Conservation (phyloP, 2,113 vertebrate species). For the Saguinus imperator region DNA sequence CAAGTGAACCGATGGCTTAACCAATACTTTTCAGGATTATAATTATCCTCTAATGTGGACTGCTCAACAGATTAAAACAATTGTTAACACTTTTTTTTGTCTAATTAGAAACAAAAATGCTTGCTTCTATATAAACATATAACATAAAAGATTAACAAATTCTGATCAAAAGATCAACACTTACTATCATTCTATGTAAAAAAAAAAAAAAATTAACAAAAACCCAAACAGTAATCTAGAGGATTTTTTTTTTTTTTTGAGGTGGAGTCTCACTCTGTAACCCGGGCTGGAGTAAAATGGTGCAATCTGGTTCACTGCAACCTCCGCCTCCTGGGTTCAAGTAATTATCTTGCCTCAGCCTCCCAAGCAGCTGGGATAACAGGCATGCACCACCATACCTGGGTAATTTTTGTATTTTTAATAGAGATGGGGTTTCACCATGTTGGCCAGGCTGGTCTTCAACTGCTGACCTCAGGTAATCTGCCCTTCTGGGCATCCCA, state of each 20-base stretch:
- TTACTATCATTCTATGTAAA: neutral
- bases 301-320: too few species aligned
- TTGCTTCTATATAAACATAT: neutral
- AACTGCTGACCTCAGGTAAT: too few species aligned
- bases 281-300: too few species aligned
- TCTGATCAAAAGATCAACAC: conserved; percentile 8
- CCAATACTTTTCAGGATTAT: conserved; percentile 3
- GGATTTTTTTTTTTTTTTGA: neutral
- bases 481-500: too few species aligned
- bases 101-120: conserved; percentile 42
- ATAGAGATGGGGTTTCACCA: too few species aligned
- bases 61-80: neutral
- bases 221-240: neutral
- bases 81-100: neutral
- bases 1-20: conserved; percentile 10
- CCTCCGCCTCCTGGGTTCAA: too few species aligned
- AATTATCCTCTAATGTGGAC: neutral
- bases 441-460: too few species aligned
- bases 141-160: conserved; percentile 19
- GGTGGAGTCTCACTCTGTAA: too few species aligned
- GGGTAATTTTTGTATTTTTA: too few species aligned
- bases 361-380: too few species aligned
- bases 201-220: neutral
- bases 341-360: too few species aligned
- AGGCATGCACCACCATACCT: too few species aligned